Percentiles rank a stretch among this genome's conserved stretches.
Evolutionary conservation across 2,888 invertebrate genomes (phyloP).

Genomic region (Drosophila tanythrix): DNA sequence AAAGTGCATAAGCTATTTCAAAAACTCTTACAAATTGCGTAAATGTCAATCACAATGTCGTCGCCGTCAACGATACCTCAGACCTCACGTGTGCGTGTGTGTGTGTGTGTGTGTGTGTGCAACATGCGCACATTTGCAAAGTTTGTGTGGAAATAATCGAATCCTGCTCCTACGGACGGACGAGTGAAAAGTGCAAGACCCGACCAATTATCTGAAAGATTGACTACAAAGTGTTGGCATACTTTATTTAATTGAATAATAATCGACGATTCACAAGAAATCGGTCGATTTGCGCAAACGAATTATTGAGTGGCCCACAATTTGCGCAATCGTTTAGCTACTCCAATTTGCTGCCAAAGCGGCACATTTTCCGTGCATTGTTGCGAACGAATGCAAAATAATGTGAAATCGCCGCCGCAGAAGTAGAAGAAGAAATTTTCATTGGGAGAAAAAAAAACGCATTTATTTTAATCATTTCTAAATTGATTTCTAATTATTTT

Average conservation of each 20-base stretch:
- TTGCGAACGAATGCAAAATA: too few species aligned
- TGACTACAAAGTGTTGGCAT: neutral
- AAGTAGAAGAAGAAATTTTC: neutral
- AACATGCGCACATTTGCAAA: neutral
- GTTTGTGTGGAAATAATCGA: neutral
- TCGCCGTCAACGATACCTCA: neutral
- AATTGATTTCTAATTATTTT: neutral
- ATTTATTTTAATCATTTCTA: neutral
- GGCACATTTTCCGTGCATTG: neutral
- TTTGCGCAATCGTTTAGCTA: neutral
- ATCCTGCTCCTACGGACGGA: neutral
- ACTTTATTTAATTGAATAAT: neutral
- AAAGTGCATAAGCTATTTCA: slow-evolving; percentile 1
- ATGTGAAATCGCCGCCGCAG: too few species aligned
- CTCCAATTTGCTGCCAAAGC: neutral
- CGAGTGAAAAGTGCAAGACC: neutral
- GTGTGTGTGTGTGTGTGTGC: neutral
- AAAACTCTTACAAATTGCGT: slow-evolving; percentile 1
- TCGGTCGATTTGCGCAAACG: neutral
- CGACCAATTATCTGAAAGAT: neutral
- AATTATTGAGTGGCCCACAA: neutral
- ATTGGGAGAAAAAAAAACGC: neutral
- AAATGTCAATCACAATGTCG: slow-evolving; percentile 3
- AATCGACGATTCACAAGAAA: neutral
- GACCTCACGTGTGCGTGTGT: neutral